Base-by-base conservation (phyloP, 1,140 invertebrate species). In the Thaumetopoea pityocampa region DNA sequence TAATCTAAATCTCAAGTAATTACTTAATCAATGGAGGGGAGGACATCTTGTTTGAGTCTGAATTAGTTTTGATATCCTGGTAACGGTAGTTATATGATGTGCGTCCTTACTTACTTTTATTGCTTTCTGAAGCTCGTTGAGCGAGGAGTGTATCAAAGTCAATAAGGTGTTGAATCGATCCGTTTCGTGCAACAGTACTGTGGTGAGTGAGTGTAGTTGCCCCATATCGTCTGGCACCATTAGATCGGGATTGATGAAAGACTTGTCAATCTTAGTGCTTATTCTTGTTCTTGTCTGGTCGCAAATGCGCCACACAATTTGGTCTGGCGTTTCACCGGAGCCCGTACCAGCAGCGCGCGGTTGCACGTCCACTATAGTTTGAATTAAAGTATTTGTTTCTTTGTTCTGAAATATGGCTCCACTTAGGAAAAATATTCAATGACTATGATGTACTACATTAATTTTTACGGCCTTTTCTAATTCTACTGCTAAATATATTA, bases 81-180 rank as follows among this genome's bases (percentile, higher is more conserved):
- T n/a, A n/a, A n/a, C n/a, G n/a, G n/a, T n/a, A n/a, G n/a, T n/a
- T n/a, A n/a, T n/a, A n/a, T n/a, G n/a, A n/a, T n/a, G n/a, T n/a
- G n/a, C n/a, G n/a, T n/a, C n/a, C n/a, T n/a, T n/a, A 37, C 24
- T 33, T 43, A 84, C 82, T 68, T 90, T 92, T 23, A 96, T 96
- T 2, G 94, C 95, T 78, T 93, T 94, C 70, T 94, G 88, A 20
- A 96, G 74, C 59, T 94, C 90, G 14, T 85, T 82, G 48, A 96
- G 86, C 0, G 92, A 93, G 7, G 70, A 73, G 71, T 94, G 90
- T 28, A 96, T 88, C 24, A 92, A 86, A 22, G 57, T 64, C 2
- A 97, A 72, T 1, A 96, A 80, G 58, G 90, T 91, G 69, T 96
- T 96, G 62, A 94, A 97, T 42, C 94, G 85, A 51, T 96, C 93